A percentile compares a stretch with the other conserved stretches of the same genome.
Evolutionary conservation across 2,888 invertebrate species (phyloP).

Genomic region (Tipula vernalis): DNA sequence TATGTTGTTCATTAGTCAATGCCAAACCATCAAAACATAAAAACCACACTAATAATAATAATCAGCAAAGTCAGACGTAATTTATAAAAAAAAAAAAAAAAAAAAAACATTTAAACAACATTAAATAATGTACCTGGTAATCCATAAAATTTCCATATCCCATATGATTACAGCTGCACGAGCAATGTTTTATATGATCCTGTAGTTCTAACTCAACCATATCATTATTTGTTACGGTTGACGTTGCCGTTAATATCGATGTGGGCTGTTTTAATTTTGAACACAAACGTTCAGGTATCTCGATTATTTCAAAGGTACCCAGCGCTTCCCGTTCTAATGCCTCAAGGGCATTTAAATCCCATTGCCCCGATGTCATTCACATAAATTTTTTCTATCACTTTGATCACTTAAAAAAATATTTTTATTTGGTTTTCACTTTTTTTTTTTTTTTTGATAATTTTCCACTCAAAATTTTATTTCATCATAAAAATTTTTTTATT

Average conservation of each 20-base stretch:
- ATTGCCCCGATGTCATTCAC: slow-evolving; percentile 35
- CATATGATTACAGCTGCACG: slow-evolving; percentile 87
- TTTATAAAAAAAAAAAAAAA: too few relatives aligned
- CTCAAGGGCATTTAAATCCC: slow-evolving; percentile 34
- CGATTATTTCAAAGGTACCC: slow-evolving; percentile 30
- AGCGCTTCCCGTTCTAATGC: slow-evolving; percentile 36
- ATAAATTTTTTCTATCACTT: background rate
- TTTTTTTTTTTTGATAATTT: background rate
- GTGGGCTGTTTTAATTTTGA: slow-evolving; percentile 23
- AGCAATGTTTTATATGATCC: slow-evolving; percentile 78
- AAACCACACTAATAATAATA: background rate
- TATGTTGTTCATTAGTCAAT: background rate
- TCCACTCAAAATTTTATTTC: background rate
- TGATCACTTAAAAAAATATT: background rate
- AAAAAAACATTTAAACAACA: background rate
- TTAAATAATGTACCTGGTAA: slow-evolving; percentile 51
- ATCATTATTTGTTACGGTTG: background rate
- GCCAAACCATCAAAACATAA: background rate
- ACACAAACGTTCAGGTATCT: slow-evolving; percentile 24
- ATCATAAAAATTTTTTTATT: background rate
- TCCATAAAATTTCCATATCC: slow-evolving; percentile 87
- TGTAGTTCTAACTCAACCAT: slow-evolving; percentile 66
- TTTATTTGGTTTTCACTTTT: background rate
- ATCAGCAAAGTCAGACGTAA: background rate
- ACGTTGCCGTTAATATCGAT: slow-evolving; percentile 34